These are phyloP conservation scores for Mythimna albipuncta DNA, from an alignment of 2,888 invertebrate species.

Conservation along the genomic window DNA sequence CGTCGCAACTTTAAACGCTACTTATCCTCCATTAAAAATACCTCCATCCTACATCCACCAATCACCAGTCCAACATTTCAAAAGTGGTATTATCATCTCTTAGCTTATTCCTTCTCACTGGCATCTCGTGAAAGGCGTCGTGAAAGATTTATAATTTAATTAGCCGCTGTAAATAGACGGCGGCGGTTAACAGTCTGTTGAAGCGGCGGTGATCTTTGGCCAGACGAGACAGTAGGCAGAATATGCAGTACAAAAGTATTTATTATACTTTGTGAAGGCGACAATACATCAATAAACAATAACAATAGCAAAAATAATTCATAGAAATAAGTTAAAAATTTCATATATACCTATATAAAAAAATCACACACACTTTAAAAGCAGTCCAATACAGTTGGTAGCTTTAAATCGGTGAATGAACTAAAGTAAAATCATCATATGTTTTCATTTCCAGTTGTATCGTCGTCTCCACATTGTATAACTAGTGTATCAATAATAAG, in stretches of 20 bases:
- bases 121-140: conserved; percentile 62
- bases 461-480: too few relatives aligned
- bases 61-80: conserved; percentile 43
- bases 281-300: too few relatives aligned
- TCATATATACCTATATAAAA: too few relatives aligned
- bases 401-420: too few relatives aligned
- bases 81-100: conserved; percentile 53
- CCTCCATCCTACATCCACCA: conserved; percentile 1
- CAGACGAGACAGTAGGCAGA: conserved; percentile 51
- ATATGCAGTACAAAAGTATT: conserved; percentile 3
- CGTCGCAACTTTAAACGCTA: conserved; percentile 6
- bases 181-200: conserved; percentile 48
- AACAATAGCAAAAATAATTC: too few relatives aligned
- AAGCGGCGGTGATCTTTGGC: conserved; percentile 39
- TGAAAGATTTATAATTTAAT: conserved; percentile 73
- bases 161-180: conserved; percentile 67
- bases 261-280: background rate
- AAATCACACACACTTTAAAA: too few relatives aligned
- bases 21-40: conserved; percentile 33
- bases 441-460: too few relatives aligned
- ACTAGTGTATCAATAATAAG: too few relatives aligned
- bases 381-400: too few relatives aligned
- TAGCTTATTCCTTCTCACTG: conserved; percentile 43
- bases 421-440: too few relatives aligned
- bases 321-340: too few relatives aligned